A percentile compares a stretch with the other conserved stretches of the same genome.
Evolutionary conservation across 2,113 vertebrate species (phyloP).

Genomic region (Indicator maculatus): DNA sequence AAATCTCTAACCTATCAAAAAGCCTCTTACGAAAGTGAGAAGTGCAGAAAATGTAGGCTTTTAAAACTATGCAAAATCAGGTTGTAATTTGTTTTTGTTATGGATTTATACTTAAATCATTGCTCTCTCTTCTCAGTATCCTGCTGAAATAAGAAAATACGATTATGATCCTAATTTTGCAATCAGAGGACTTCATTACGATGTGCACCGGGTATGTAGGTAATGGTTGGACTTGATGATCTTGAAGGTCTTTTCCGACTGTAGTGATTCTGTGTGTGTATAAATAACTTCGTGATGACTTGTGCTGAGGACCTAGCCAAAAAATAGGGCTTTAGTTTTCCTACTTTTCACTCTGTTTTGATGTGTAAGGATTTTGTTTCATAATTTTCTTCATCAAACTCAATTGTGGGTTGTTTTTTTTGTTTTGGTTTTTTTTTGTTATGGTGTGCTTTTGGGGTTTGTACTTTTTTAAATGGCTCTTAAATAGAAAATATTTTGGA

Average conservation of each 20-base stretch:
- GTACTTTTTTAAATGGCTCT: not conserved
- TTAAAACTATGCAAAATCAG: not conserved
- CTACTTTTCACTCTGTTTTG: not conserved
- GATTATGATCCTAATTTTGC: constrained; percentile 94
- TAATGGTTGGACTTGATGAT: too few relatives aligned
- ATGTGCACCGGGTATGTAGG: constrained; percentile 91
- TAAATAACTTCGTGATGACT: not conserved
- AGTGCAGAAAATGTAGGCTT: not conserved
- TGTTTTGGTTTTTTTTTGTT: too few relatives aligned
- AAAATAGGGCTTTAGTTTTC: not conserved
- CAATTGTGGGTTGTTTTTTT: not conserved
- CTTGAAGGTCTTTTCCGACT: too few relatives aligned
- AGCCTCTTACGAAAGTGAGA: not conserved
- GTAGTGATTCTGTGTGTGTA: not conserved
- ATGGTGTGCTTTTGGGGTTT: too few relatives aligned
- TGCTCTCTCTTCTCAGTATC: constrained; percentile 81
- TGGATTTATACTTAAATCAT: not conserved
- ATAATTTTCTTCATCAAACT: not conserved
- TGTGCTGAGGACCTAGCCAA: not conserved
- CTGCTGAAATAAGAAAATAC: constrained; percentile 87
- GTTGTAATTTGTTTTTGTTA: not conserved
- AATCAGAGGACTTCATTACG: constrained; percentile 95
- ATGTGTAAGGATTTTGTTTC: not conserved
- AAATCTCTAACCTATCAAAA: not conserved
- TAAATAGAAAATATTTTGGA: not conserved